These are phyloP conservation scores for Cuculus canorus DNA, from an alignment of 2,797 vertebrate genomes.

Conservation along the genomic window DNA sequence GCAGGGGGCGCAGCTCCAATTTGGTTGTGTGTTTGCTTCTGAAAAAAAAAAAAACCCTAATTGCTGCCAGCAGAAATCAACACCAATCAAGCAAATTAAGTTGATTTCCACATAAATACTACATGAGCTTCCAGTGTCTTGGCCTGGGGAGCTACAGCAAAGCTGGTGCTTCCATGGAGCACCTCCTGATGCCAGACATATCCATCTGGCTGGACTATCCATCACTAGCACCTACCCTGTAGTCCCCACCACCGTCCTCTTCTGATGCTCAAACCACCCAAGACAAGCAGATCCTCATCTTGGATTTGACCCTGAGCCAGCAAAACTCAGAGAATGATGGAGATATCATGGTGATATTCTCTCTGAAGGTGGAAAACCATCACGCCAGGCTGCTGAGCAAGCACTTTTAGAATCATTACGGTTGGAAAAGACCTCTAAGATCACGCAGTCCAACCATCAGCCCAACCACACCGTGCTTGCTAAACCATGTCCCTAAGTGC, in stretches of 20 bases:
- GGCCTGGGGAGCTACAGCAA: neutral
- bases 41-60: neutral
- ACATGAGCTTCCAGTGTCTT: neutral
- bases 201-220: neutral
- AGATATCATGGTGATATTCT: neutral
- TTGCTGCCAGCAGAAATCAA: slow-evolving; percentile 21
- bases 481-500: no score
- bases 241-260: neutral
- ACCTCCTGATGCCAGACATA: neutral
- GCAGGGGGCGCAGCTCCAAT: neutral
- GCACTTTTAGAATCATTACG: no score
- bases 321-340: rapidly evolving
- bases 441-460: no score
- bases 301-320: neutral
- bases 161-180: neutral
- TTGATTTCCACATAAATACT: neutral
- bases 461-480: no score
- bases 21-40: rapidly evolving
- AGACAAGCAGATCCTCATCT: neutral
- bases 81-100: neutral
- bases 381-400: rapidly evolving
- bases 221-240: rapidly evolving
- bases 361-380: neutral
- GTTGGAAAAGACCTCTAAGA: no score
- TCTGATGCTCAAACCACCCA: neutral